phyloP scores from a whole-genome alignment of 2,888 invertebrate genomes.

The Gasteruption jaculator region DNA sequence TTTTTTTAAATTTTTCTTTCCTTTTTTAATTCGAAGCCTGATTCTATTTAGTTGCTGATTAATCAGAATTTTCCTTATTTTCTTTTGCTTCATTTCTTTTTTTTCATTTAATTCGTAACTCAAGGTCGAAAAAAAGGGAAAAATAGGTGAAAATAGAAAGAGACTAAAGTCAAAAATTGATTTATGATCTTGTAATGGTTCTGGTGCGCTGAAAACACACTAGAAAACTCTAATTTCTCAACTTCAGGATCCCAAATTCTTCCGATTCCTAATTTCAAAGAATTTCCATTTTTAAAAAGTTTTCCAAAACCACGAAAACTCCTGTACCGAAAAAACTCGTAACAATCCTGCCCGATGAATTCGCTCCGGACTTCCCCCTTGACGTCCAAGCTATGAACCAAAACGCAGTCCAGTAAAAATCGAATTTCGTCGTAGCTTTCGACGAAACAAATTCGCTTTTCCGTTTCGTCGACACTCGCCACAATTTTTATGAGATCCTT shows the following conservation, averaged over 20 bases:
- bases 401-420: conserved; percentile 54
- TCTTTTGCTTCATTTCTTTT: neutral
- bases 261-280: too few species aligned
- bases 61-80: conserved; percentile 1
- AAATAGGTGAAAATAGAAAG: neutral
- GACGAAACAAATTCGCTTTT: conserved; percentile 49
- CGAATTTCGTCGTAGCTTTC: conserved; percentile 42
- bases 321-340: conserved; percentile 32
- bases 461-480: conserved; percentile 51
- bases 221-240: too few species aligned
- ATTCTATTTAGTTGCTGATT: conserved; percentile 13
- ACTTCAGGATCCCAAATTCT: too few species aligned
- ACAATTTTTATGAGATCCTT: conserved; percentile 52
- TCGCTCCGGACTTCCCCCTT: conserved; percentile 57
- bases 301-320: too few species aligned
- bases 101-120: neutral
- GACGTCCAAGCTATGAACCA: conserved; percentile 56
- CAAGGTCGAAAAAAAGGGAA: too few species aligned
- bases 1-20: too few species aligned
- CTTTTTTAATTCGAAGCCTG: conserved; percentile 12
- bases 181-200: too few species aligned
- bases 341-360: conserved; percentile 29
- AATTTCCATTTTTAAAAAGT: too few species aligned
- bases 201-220: too few species aligned
- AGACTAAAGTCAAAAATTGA: neutral